Percentiles rank a stretch among this genome's conserved stretches.
These are phyloP conservation scores for Amphibalanus amphitrite DNA, from an alignment of 1,140 invertebrate species.

Conservation along the genomic window DNA sequence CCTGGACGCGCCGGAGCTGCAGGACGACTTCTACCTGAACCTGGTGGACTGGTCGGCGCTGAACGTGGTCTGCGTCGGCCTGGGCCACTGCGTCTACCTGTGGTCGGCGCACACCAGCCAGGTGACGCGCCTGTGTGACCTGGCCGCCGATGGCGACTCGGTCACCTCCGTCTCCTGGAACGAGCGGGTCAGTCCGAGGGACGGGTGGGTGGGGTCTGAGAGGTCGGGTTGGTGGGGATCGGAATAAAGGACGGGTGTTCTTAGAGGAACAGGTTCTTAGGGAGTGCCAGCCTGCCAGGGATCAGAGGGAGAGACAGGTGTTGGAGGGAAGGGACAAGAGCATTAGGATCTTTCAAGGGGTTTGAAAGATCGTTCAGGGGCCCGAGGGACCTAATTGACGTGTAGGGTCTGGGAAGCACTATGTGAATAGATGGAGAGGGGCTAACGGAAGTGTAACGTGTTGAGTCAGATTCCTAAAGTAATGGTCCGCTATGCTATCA, in stretches of 20 bases:
- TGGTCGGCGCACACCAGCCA: constrained; percentile 99
- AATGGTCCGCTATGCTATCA: too few species aligned
- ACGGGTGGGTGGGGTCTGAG: too few species aligned
- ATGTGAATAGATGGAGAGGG: too few species aligned
- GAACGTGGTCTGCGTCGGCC: constrained; percentile 95
- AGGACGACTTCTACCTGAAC: constrained; percentile 98
- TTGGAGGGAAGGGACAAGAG: too few species aligned
- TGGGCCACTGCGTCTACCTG: constrained; percentile 94
- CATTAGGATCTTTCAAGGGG: too few species aligned
- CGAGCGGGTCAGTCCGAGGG: constrained; percentile 55
- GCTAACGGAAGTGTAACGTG: too few species aligned
- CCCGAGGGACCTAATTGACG: too few species aligned
- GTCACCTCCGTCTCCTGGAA: constrained; percentile 99
- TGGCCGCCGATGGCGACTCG: constrained; percentile 77
- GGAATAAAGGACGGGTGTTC: constrained; percentile 93
- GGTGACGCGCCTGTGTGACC: constrained; percentile 82
- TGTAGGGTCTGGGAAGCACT: too few species aligned
- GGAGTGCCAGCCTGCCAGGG: too few species aligned
- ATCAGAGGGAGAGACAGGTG: too few species aligned
- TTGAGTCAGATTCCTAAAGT: too few species aligned
- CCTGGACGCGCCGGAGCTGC: constrained; percentile 92
- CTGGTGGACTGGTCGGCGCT: constrained; percentile 98
- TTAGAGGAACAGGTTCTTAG: constrained; percentile 92
- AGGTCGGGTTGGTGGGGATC: constrained; percentile 96
- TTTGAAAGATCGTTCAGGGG: too few species aligned